A percentile compares a stretch with the other conserved stretches of the same genome.
phyloP scores from a whole-genome alignment of 2,113 vertebrate genomes.

The Paracanthobrama guichenoti region DNA sequence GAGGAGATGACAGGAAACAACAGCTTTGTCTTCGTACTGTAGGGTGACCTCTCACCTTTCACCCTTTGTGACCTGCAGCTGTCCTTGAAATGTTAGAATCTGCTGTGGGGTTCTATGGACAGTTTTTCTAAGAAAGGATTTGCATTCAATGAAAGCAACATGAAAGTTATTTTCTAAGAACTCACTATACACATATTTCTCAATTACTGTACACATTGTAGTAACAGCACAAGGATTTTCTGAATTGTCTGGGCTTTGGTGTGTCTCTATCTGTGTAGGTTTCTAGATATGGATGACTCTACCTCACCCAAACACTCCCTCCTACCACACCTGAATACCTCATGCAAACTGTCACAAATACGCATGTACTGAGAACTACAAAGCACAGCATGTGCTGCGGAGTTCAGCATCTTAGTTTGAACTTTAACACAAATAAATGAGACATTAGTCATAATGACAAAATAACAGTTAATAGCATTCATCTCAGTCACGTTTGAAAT shows the following conservation, averaged over 20 bases:
- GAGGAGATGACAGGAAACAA: constrained; percentile 20
- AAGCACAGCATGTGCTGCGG: not conserved
- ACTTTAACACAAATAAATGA: not conserved
- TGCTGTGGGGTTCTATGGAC: not conserved
- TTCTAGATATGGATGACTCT: not conserved
- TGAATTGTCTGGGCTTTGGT: constrained; percentile 11
- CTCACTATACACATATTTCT: constrained; percentile 7
- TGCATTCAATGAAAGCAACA: not conserved
- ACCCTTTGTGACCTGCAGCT: constrained; percentile 34
- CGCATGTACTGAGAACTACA: not conserved
- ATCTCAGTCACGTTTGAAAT: not conserved
- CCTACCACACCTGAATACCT: constrained; percentile 48
- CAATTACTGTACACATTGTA: not conserved
- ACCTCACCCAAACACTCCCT: constrained; percentile 38
- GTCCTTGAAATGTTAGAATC: not conserved
- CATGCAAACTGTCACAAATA: constrained; percentile 5
- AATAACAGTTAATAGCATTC: not conserved
- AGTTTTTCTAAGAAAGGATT: not conserved
- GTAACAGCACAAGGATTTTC: not conserved
- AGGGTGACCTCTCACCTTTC: constrained; percentile 21
- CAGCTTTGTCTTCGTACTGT: constrained; percentile 15
- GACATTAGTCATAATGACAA: not conserved
- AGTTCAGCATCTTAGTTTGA: not conserved
- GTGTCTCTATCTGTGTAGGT: constrained; percentile 13
- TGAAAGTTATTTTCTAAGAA: not conserved